Evolutionary conservation across 2,888 invertebrate species (phyloP), one percentile per base, ranked within the genome.

Genomic region (Tineola bisselliella): DNA sequence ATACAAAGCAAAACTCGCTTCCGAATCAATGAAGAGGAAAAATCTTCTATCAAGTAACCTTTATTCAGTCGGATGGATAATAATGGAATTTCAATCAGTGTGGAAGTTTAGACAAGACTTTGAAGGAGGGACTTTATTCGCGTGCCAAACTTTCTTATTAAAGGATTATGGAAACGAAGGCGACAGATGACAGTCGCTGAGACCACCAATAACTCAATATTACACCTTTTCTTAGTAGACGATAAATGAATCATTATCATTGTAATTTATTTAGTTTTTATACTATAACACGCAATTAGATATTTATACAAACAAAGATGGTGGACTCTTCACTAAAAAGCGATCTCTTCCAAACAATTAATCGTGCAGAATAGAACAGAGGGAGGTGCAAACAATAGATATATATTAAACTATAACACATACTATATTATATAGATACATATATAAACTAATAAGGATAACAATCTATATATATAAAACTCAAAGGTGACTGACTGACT

Each of bases 11-110:
- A 48, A 54, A 12, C 54, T 54, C 54, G 19, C 54, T 54, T 54
- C 54, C 68, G 71, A 76, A 68, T 67, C 72, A 68, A 67, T 67
- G 72, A 70, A 71, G 74, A 74, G 76, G 77, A 79, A 82, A 81
- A 81, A 75, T 75, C 75, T 74, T 71, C 74, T 44, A 60, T 63
- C 59, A 60, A 61, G 52, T 44, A 61, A 58, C 61, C 79, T 79
- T 69, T 70, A 69, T 75, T 77, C 73, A 72, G 74, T 48, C 60
- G 79, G 76, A 68, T 67, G 74, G 75, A 76, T 83, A 78, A 82
- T 84, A 84, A 84, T 84, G 81, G 84, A 81, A 82, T 84, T 84
- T 84, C 84, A 84, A 84, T 84, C 83, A 82, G 81, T 70, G 71
- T 67, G 67, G 69, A 70, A 62, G 60, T 62, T 62, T 62, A 60